Evolutionary conservation across 2,797 vertebrate species (phyloP).

Genomic region (Syngnathus rostellatus): DNA sequence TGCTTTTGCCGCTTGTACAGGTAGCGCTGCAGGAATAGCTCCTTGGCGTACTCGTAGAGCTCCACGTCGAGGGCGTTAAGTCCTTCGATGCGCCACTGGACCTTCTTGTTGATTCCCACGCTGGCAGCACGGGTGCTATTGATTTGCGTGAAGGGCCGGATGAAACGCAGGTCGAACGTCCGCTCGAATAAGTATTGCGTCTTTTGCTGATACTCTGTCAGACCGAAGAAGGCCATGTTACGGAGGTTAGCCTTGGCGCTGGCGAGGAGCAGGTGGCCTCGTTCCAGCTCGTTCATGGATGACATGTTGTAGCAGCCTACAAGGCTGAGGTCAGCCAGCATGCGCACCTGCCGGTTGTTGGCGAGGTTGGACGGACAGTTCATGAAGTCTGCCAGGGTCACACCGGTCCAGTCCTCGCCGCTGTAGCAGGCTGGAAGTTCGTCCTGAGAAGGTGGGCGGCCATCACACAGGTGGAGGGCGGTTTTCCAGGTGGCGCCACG

Average conservation of each 20-base stretch:
- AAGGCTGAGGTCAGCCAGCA: constrained; percentile 89
- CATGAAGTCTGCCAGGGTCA: constrained; percentile 85
- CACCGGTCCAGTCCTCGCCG: constrained; percentile 92
- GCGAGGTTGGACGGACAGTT: constrained; percentile 87
- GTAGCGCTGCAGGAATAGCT: constrained; percentile 87
- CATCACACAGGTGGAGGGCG: constrained; percentile 90
- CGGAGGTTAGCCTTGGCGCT: constrained; percentile 91
- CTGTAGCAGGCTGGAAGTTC: constrained; percentile 87
- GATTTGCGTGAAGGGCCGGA: constrained; percentile 91
- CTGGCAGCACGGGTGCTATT: constrained; percentile 90
- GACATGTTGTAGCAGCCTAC: constrained; percentile 80
- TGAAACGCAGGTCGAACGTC: constrained; percentile 90
- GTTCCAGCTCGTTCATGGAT: constrained; percentile 81
- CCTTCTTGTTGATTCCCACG: constrained; percentile 76
- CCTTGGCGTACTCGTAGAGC: constrained; percentile 87
- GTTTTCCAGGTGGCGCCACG: constrained; percentile 95
- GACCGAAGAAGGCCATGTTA: constrained; percentile 92
- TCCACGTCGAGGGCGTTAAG: constrained; percentile 88
- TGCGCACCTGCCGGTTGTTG: constrained; percentile 93
- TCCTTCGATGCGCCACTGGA: constrained; percentile 79
- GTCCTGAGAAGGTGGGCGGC: constrained; percentile 82
- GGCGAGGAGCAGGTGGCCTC: constrained; percentile 77
- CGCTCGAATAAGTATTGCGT: constrained; percentile 94
- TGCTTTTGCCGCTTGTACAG: constrained; percentile 80
- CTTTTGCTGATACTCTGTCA: constrained; percentile 94